These are phyloP conservation scores for Oscheius sp. DNA, from an alignment of 2,888 invertebrate genomes.

Conservation along the genomic window DNA sequence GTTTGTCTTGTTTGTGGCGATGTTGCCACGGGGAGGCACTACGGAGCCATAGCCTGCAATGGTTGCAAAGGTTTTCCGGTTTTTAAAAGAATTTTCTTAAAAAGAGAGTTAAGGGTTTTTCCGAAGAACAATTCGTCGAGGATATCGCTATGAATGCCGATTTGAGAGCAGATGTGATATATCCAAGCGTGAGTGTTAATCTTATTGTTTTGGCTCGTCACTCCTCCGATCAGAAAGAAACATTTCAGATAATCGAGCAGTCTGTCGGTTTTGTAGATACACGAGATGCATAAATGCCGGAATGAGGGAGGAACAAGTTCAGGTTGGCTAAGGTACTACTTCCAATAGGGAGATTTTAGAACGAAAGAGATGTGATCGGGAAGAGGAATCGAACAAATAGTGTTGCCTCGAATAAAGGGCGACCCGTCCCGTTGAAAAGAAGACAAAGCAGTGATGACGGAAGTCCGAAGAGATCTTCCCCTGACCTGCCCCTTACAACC, in stretches of 20 bases:
- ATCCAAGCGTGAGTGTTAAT: conserved; percentile 59
- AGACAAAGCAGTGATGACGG: conserved; percentile 34
- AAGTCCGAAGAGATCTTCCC: conserved; percentile 29
- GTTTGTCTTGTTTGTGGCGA: conserved; percentile 65
- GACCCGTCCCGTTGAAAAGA: conserved; percentile 20
- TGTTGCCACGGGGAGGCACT: conserved; percentile 64
- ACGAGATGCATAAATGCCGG: conserved; percentile 65
- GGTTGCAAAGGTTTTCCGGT: conserved; percentile 63
- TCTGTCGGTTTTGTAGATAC: conserved; percentile 68
- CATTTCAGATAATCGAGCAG: conserved; percentile 66
- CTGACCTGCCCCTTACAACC: conserved; percentile 27
- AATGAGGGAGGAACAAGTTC: conserved; percentile 67
- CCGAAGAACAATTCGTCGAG: conserved; percentile 65
- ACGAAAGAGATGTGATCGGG: conserved; percentile 54
- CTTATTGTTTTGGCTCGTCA: not conserved
- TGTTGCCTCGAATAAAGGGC: conserved; percentile 15
- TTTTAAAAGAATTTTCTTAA: not conserved
- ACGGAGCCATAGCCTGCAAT: conserved; percentile 64
- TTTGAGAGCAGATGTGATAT: conserved; percentile 64
- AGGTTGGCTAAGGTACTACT: no score
- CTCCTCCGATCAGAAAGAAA: not conserved
- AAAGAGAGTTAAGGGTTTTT: conserved; percentile 54
- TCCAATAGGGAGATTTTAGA: no score
- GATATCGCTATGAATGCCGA: conserved; percentile 65
- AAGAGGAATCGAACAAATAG: conserved; percentile 35